Evolutionary conservation across 2,113 vertebrate genomes (phyloP).

Genomic region (Microtus oregoni): DNA sequence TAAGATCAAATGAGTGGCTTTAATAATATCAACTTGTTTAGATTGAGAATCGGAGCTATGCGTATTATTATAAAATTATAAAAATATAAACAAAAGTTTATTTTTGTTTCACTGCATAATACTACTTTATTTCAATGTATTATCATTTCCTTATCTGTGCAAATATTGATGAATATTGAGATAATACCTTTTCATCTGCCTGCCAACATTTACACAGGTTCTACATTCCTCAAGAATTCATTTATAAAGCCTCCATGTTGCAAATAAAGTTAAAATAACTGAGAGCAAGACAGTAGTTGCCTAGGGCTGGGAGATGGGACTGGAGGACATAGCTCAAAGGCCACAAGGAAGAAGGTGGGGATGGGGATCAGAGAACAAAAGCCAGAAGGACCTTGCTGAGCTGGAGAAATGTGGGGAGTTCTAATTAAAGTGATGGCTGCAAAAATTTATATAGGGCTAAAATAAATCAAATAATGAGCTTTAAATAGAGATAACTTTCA

Average conservation of each 20-base stretch:
- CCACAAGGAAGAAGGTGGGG: background rate
- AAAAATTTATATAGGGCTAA: background rate
- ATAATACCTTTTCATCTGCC: background rate
- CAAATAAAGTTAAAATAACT: background rate
- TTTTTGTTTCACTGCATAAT: background rate
- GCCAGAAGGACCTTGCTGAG: background rate
- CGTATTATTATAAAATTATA: background rate
- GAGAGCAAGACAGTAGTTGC: background rate
- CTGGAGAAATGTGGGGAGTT: background rate
- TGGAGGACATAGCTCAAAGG: accelerated
- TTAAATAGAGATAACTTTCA: background rate
- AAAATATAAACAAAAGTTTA: background rate
- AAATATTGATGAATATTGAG: background rate
- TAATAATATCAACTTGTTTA: background rate
- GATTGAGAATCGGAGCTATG: background rate
- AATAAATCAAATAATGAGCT: background rate
- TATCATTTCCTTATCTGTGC: background rate
- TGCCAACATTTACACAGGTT: background rate
- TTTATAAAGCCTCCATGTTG: background rate
- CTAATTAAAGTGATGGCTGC: background rate
- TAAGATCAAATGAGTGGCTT: background rate
- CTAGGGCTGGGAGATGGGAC: background rate
- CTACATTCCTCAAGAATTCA: background rate
- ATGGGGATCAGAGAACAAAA: background rate
- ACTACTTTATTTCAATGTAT: background rate